Evolutionary conservation across 1,140 invertebrate species (phyloP).

Genomic region (Drosophila guanche): DNA sequence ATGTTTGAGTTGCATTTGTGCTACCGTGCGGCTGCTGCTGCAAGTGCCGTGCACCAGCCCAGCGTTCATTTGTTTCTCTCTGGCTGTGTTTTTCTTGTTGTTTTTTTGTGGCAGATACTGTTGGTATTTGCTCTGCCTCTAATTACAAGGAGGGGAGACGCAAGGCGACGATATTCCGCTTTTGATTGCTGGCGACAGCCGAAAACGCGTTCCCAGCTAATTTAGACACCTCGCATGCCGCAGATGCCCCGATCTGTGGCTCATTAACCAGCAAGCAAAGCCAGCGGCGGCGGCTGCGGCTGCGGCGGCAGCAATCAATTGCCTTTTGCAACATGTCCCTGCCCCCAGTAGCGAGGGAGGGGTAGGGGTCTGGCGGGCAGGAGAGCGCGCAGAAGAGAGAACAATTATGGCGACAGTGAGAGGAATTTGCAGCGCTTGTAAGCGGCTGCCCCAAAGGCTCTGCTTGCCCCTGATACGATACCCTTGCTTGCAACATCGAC

Average conservation of each 20-base stretch:
- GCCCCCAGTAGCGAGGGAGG: background rate
- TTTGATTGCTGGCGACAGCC: constrained; percentile 71
- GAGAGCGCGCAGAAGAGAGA: constrained; percentile 26
- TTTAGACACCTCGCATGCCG: constrained; percentile 82
- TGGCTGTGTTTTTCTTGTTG: background rate
- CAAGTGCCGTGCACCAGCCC: background rate
- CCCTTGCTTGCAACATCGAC: too few species aligned
- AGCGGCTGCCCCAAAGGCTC: constrained; percentile 52
- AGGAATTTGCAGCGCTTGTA: constrained; percentile 70
- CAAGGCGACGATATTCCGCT: constrained; percentile 47
- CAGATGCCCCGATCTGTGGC: constrained; percentile 42
- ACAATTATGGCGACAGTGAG: constrained; percentile 75
- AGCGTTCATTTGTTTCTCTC: background rate
- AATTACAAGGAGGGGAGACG: constrained; percentile 53
- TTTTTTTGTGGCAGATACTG: constrained; percentile 1
- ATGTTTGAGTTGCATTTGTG: constrained; percentile 48
- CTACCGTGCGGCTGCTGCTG: constrained; percentile 28
- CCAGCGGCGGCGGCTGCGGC: constrained; percentile 1
- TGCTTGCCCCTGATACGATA: background rate
- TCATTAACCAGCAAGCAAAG: constrained; percentile 59
- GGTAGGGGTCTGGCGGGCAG: background rate
- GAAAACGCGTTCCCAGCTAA: constrained; percentile 81
- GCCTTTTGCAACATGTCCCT: constrained; percentile 60
- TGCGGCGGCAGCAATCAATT: constrained; percentile 59
- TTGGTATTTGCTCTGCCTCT: constrained; percentile 59